Percentiles rank a stretch among this genome's conserved stretches.
Evolutionary conservation across 2,888 invertebrate genomes (phyloP).

Genomic region (Dasysyrphus albostriatus): DNA sequence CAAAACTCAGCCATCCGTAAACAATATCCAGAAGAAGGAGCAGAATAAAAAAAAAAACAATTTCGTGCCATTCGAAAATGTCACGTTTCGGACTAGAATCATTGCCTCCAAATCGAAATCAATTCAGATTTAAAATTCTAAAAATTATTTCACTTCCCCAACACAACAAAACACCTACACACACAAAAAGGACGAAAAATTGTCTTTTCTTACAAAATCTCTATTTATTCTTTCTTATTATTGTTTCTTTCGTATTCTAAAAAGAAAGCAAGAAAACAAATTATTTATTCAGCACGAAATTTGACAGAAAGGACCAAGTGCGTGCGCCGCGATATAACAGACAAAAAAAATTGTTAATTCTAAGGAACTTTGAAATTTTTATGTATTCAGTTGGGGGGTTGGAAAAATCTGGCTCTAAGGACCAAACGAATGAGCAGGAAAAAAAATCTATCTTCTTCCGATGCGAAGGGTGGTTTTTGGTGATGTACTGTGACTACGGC

Average conservation of each 20-base stretch:
- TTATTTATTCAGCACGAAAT: constrained; percentile 52
- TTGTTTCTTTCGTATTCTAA: constrained; percentile 32
- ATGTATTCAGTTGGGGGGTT: background rate
- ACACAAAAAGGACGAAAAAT: constrained; percentile 15
- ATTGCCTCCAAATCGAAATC: constrained; percentile 63
- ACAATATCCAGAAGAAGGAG: constrained; percentile 47
- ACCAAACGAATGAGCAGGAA: background rate
- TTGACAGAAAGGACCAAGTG: constrained; percentile 38
- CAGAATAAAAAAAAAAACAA: constrained; percentile 42
- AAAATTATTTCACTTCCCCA: constrained; percentile 34
- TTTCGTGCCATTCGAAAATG: constrained; percentile 52
- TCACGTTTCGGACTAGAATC: constrained; percentile 69
- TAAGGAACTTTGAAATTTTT: background rate
- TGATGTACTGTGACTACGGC: background rate
- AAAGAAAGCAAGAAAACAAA: constrained; percentile 21
- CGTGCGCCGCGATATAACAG: constrained; percentile 38
- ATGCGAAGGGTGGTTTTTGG: constrained; percentile 26
- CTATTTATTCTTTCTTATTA: constrained; percentile 14
- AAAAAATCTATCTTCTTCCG: background rate
- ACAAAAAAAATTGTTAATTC: constrained; percentile 33
- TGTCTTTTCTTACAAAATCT: background rate
- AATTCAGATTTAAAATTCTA: constrained; percentile 71
- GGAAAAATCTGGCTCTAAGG: constrained; percentile 25
- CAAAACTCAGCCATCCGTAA: constrained; percentile 60
- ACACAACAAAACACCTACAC: background rate